Base-by-base conservation (phyloP, 2,113 vertebrate genomes). In the Coturnix japonica region DNA sequence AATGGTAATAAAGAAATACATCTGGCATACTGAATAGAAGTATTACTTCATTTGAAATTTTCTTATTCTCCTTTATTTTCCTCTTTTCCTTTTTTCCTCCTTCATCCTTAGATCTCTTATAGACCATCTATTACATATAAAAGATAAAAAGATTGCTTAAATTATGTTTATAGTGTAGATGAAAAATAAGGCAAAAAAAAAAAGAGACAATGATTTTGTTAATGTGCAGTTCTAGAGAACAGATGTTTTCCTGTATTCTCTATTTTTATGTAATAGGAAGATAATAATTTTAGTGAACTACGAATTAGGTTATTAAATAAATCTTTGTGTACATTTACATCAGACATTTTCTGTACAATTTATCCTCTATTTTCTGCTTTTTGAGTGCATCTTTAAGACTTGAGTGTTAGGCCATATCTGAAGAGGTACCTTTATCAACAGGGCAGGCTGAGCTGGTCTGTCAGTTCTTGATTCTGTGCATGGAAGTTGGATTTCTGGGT, bases 1-100 rank as follows among this genome's bases (percentile, higher is more conserved):
- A 99, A 98, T 39, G 99, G 99, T 99, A 98, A 99, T 95, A 56
- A 85, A 85, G 41, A 80, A 84, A 78, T n/a, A 41, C 56, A 6
- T 79, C 78, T 57, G 14, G 35, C 94, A 60, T 76, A 47, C 47
- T 95, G 31, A 81, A 86, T 44, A 74, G n/a, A 37, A 83, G 76
- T 33, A 83, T 17, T 37, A 70, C 28, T 43, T 60, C 20, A 16
- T 77, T 85, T 91, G 95, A 89, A 54, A 31, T 41, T 91, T 49
- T 47, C 13, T 65, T 83, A n/a, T 26, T 57, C 41, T 70, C 25
- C 25, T 70, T n/a, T 12, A n/a, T 57, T 89, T n/a, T 59, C 53
- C 88, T 87, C 56, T 37, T 1, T 20, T 60, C 57, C 72, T 1
- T 5, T 16, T 53, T n/a, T 20, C 30, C 54, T 57, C 11, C 54